Evolutionary conservation across 1,140 invertebrate genomes (phyloP).

Genomic region (Drosophila leontia): DNA sequence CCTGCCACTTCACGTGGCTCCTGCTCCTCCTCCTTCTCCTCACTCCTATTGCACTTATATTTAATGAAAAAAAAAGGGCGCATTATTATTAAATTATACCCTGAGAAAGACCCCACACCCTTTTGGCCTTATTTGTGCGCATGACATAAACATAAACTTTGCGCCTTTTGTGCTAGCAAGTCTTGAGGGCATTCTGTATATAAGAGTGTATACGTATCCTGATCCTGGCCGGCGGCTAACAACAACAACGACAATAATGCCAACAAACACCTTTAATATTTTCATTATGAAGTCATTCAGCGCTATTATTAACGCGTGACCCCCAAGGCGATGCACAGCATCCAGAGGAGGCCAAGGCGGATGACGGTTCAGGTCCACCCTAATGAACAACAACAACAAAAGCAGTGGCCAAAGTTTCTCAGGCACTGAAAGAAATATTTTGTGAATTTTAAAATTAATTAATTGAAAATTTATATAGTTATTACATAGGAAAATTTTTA

Average conservation of each 20-base stretch:
- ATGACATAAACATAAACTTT: conserved; percentile 83
- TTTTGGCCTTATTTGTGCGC: conserved; percentile 31
- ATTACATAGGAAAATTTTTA: too few relatives aligned
- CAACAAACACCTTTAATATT: conserved; percentile 84
- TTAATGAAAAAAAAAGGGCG: conserved; percentile 72
- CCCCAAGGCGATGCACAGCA: conserved; percentile 73
- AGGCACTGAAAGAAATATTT: conserved; percentile 11
- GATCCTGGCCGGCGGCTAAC: conserved; percentile 59
- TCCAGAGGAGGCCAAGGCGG: conserved; percentile 30
- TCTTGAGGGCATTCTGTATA: conserved; percentile 51
- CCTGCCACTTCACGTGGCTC: conserved; percentile 32
- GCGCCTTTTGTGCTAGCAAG: conserved; percentile 70
- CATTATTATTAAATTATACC: conserved; percentile 78
- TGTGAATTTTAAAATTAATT: background rate
- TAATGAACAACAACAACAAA: conserved; percentile 70
- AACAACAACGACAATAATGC: conserved; percentile 28
- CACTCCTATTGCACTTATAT: conserved; percentile 56
- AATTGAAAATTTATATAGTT: too few relatives aligned
- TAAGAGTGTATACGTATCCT: conserved; percentile 51
- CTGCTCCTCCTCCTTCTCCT: conserved; percentile 7
- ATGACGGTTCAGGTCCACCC: conserved; percentile 36
- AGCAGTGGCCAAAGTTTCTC: conserved; percentile 13
- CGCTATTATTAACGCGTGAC: conserved; percentile 82
- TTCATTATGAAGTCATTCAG: conserved; percentile 83
- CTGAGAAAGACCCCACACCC: conserved; percentile 8